Percentiles rank a stretch among this genome's conserved stretches.
Evolutionary conservation across 2,113 vertebrate genomes (phyloP).

Genomic region (Gymnarchus niloticus): DNA sequence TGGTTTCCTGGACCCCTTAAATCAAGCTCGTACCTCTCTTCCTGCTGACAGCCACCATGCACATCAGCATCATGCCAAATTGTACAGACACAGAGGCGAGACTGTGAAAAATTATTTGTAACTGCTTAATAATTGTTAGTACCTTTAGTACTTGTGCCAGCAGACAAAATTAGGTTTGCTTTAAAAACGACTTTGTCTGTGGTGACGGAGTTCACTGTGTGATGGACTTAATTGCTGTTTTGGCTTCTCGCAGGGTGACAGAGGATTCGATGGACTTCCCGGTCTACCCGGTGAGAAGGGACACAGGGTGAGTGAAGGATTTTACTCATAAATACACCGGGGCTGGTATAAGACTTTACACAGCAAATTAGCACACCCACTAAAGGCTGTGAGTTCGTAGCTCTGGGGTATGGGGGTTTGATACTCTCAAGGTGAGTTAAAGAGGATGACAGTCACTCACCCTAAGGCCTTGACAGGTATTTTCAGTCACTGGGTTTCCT

Average conservation of each 20-base stretch:
- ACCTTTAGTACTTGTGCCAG: background rate
- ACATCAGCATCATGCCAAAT: background rate
- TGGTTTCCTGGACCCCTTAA: background rate
- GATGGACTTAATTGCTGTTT: background rate
- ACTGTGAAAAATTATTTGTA: background rate
- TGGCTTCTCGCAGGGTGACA: conserved; percentile 74
- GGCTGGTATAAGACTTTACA: background rate
- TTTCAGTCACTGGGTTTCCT: background rate
- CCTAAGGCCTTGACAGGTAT: background rate
- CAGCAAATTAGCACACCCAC: background rate
- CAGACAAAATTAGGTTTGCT: background rate
- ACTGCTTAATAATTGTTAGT: background rate
- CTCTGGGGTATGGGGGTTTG: background rate
- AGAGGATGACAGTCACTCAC: background rate
- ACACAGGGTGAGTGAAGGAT: conserved; percentile 75
- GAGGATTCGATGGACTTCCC: conserved; percentile 95
- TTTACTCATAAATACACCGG: background rate
- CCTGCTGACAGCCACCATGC: background rate
- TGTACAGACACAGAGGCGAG: background rate
- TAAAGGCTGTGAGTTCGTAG: background rate
- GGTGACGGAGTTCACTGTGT: background rate
- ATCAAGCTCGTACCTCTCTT: background rate
- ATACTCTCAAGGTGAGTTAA: background rate
- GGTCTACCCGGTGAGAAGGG: conserved; percentile 96
- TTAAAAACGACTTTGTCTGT: background rate